phyloP scores from a whole-genome alignment of 2,797 vertebrate species.

The Cetoscarus ocellatus region DNA sequence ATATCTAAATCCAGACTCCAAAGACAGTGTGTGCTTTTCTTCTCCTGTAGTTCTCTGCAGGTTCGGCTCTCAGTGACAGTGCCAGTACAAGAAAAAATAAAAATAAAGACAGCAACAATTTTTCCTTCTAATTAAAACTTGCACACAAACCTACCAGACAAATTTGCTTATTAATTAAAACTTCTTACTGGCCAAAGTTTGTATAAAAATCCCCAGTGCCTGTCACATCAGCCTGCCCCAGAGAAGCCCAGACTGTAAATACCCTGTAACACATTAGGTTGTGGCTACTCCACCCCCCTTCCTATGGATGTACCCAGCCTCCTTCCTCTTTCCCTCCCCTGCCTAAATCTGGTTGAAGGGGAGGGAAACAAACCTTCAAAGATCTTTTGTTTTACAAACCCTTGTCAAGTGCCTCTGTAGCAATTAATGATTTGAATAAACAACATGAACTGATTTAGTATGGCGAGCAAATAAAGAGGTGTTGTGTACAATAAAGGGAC shows the following conservation, averaged over 20 bases:
- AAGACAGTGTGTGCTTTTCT: constrained; percentile 60
- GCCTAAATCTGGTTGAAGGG: constrained; percentile 43
- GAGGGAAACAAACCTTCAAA: constrained; percentile 59
- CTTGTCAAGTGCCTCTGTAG: constrained; percentile 87
- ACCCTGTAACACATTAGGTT: constrained; percentile 43
- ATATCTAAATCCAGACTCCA: constrained; percentile 24
- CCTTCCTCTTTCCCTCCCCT: constrained; percentile 49
- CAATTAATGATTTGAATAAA: constrained; percentile 81
- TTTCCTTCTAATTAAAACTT: constrained; percentile 13
- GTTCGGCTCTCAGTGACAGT: constrained; percentile 73
- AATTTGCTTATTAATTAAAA: constrained; percentile 10
- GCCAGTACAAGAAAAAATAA: neutral
- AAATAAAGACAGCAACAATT: neutral
- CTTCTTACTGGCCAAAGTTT: constrained; percentile 12
- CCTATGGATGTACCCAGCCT: constrained; percentile 35
- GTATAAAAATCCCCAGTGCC: constrained; percentile 6
- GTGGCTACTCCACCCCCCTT: constrained; percentile 37
- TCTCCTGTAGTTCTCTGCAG: constrained; percentile 38
- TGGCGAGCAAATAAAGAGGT: constrained; percentile 83
- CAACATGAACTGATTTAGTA: constrained; percentile 69
- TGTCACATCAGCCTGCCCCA: constrained; percentile 67
- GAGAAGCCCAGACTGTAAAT: constrained; percentile 55
- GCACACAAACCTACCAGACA: neutral
- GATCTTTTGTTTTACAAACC: constrained; percentile 66
- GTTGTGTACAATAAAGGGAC: constrained; percentile 86